Conservation (phyloP, 2,888 invertebrate species). For the Diarsia dahlii region DNA sequence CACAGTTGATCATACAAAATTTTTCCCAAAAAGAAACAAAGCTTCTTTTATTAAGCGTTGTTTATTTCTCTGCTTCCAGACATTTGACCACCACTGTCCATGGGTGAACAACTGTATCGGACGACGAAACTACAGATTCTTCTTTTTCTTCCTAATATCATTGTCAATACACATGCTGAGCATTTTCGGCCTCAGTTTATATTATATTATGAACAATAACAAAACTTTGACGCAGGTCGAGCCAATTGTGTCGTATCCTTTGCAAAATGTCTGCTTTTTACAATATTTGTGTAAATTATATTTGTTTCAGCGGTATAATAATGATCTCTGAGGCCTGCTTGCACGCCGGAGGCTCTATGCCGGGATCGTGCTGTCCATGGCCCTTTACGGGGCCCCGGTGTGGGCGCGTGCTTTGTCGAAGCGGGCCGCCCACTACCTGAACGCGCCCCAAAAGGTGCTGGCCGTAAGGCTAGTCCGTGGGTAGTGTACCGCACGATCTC, state of each 20-base stretch:
- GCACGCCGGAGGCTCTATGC: too few species aligned
- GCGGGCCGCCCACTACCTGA: too few species aligned
- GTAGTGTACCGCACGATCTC: too few species aligned
- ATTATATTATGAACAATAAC: conserved; percentile 97
- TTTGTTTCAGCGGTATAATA: background rate
- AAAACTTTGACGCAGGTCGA: conserved; percentile 94
- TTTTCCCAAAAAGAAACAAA: background rate
- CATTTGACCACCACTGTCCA: conserved; percentile 99
- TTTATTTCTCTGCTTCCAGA: conserved; percentile 92
- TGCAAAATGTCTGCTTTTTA: conserved; percentile 27
- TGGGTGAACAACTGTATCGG: conserved; percentile 99
- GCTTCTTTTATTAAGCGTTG: background rate
- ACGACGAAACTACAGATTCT: conserved; percentile 99
- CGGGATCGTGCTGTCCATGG: too few species aligned
- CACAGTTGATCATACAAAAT: background rate
- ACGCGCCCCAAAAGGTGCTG: too few species aligned
- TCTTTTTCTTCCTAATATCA: conserved; percentile 99
- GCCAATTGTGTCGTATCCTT: conserved; percentile 97
- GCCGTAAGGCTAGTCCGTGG: too few species aligned
- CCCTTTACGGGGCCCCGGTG: too few species aligned
- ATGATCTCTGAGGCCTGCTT: background rate
- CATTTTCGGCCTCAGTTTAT: conserved; percentile 98
- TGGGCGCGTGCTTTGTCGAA: too few species aligned
- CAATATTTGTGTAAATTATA: background rate
- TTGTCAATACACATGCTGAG: conserved; percentile 99